These are phyloP conservation scores for Diaperis boleti DNA, from an alignment of 2,888 invertebrate genomes.

Conservation along the genomic window DNA sequence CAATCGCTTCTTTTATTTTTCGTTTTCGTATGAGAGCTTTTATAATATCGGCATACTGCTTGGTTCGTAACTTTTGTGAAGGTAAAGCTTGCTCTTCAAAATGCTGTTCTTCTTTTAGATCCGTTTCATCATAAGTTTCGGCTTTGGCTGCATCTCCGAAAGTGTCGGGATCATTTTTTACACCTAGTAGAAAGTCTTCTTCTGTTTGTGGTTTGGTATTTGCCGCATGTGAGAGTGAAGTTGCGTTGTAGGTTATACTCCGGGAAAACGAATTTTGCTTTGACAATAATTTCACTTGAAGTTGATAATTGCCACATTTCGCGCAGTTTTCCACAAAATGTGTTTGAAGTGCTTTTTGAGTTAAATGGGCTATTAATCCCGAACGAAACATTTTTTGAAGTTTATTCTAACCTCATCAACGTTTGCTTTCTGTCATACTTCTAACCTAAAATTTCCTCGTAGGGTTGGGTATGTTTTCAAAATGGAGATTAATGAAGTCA, in stretches of 20 bases:
- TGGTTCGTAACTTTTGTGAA: constrained; percentile 70
- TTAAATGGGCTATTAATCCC: neutral
- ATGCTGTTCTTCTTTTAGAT: constrained; percentile 73
- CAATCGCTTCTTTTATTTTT: constrained; percentile 81
- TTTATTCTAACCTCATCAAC: too few species aligned
- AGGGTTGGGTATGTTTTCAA: too few species aligned
- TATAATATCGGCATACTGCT: constrained; percentile 79
- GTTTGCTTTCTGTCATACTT: too few species aligned
- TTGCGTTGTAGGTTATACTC: constrained; percentile 13
- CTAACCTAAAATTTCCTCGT: neutral
- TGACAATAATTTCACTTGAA: neutral
- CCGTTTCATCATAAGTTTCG: constrained; percentile 68
- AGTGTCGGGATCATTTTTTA: constrained; percentile 69
- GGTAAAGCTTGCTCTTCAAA: constrained; percentile 67
- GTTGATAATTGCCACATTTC: neutral
- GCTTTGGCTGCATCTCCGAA: constrained; percentile 68
- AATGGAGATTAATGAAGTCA: too few species aligned
- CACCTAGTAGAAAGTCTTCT: constrained; percentile 57
- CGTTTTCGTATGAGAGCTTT: constrained; percentile 75
- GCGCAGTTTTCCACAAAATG: neutral
- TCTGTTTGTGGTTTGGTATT: constrained; percentile 44
- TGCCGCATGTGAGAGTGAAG: constrained; percentile 4
- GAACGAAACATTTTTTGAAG: constrained; percentile 13
- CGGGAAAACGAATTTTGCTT: neutral
- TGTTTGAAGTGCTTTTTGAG: neutral